Evolutionary conservation across 64 coral and sea anemone species (phyloP), one percentile per base, ranked within the genome.

Genomic region (Stylophora pistillata): DNA sequence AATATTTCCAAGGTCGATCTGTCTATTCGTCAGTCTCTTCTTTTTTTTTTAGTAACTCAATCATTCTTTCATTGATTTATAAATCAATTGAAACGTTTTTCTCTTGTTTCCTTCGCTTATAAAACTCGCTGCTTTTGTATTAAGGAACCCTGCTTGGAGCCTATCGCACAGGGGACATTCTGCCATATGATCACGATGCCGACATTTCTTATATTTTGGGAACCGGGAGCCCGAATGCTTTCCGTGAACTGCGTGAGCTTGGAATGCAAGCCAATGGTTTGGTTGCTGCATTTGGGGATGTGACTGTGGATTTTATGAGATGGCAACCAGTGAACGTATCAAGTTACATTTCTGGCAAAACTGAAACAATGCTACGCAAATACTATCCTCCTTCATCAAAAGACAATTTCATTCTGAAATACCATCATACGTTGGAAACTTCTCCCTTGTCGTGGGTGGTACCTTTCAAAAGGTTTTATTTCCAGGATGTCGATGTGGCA

Each of bases 121-220:
- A 74, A 78, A 32, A 11, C n/a, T 74, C 27, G 25, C 25, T 32
- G 66, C 56, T 81, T 85, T 72, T 74, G 20, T 18, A 47, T 74
- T 55, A 11, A 98, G 95, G 95, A 25, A 94, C 92, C 2, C 78
- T 98, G 10, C 79, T 98, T 63, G 95, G 95, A 30, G 92, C 95
- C 16, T 53, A 92, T 54, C 74, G 84, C 26, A 86, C 53, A 37
- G 81, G 86, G 9, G 92, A 94, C 58, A 76, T 98, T 6, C 33
- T 98, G 13, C 95, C 92, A 11, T 88, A 93, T 86, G 95, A 98
- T 69, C 89, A 93, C 12, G 95, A 98, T 61, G 95, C 92, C 0
- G 95, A 98, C 32, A 91, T 98, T 37, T 98, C 95, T 12, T 89
- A 71, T 68, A 31, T 98, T 9, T 73, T 72, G 15, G 37, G 73